Evolutionary conservation across 1,140 invertebrate genomes (phyloP).

Genomic region (Drosophila cardini): DNA sequence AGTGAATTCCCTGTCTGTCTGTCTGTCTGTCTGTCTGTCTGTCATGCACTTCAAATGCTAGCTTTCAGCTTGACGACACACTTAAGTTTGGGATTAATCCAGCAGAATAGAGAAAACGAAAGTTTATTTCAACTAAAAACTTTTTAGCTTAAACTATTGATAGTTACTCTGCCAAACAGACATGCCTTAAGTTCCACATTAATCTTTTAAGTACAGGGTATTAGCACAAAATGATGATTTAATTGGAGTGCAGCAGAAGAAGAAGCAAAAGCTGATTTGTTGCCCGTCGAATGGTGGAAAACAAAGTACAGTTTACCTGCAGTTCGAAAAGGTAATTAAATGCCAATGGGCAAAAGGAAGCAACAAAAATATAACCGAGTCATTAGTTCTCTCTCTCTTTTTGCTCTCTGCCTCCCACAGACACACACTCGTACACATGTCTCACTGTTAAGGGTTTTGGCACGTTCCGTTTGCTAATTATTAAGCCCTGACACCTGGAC

Average conservation of each 20-base stretch:
- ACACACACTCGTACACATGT: slow-evolving; percentile 13
- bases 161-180: too few species aligned
- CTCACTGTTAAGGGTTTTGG: slow-evolving; percentile 33
- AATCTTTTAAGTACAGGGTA: slow-evolving; percentile 3
- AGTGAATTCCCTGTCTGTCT: too few species aligned
- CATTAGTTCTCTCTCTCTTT: not conserved
- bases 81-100: slow-evolving; percentile 14
- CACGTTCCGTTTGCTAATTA: slow-evolving; percentile 64
- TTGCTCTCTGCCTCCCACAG: not conserved
- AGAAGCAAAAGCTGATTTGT: slow-evolving; percentile 19
- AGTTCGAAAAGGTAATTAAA: slow-evolving; percentile 27
- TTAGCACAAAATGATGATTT: not conserved
- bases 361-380: not conserved
- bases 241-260: slow-evolving; percentile 25
- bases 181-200: not conserved
- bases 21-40: too few species aligned
- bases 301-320: slow-evolving; percentile 7
- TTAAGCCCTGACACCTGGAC: slow-evolving; percentile 56
- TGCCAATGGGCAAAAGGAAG: slow-evolving; percentile 1
- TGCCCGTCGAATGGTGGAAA: not conserved
- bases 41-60: slow-evolving; percentile 4
- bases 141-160: too few species aligned
- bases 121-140: too few species aligned
- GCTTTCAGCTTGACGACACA: not conserved
- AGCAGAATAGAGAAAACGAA: too few species aligned